These are phyloP conservation scores for Luehdorfia chinensis DNA, from an alignment of 1,140 invertebrate genomes.

Conservation along the genomic window DNA sequence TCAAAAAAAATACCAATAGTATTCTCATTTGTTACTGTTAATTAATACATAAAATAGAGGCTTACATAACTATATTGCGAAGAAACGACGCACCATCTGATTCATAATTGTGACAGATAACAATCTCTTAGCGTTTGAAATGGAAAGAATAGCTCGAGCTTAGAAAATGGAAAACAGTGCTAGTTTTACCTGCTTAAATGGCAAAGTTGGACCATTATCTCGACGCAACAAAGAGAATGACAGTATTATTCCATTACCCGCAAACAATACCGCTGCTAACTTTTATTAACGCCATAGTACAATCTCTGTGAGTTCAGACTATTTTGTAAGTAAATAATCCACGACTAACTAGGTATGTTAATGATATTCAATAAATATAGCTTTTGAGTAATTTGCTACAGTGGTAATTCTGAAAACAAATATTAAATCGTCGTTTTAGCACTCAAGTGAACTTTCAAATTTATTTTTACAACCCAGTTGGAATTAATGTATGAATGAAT, in stretches of 20 bases:
- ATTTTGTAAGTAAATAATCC: slow-evolving; percentile 3
- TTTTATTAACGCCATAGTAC: slow-evolving; percentile 15
- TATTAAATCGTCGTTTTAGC: too few species aligned
- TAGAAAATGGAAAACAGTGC: slow-evolving; percentile 16
- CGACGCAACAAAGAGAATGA: slow-evolving; percentile 18
- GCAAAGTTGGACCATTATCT: slow-evolving; percentile 17
- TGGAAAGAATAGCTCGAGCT: slow-evolving; percentile 13
- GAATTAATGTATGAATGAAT: too few species aligned
- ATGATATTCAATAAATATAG: too few species aligned
- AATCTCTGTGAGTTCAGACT: slow-evolving; percentile 4
- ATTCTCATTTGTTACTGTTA: too few species aligned
- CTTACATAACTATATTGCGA: background rate
- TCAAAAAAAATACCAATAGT: too few species aligned
- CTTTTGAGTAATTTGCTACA: too few species aligned
- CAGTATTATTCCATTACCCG: slow-evolving; percentile 17
- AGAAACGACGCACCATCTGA: slow-evolving; percentile 12
- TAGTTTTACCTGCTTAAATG: slow-evolving; percentile 17
- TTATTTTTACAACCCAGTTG: too few species aligned
- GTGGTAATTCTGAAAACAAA: too few species aligned
- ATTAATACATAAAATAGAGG: too few species aligned
- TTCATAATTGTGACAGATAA: slow-evolving; percentile 15
- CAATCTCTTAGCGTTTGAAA: slow-evolving; percentile 6
- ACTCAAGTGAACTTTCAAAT: too few species aligned
- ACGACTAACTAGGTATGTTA: too few species aligned
- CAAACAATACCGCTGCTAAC: slow-evolving; percentile 16